Evolutionary conservation across 2,113 vertebrate species (phyloP).

Genomic region (Passer montanus): DNA sequence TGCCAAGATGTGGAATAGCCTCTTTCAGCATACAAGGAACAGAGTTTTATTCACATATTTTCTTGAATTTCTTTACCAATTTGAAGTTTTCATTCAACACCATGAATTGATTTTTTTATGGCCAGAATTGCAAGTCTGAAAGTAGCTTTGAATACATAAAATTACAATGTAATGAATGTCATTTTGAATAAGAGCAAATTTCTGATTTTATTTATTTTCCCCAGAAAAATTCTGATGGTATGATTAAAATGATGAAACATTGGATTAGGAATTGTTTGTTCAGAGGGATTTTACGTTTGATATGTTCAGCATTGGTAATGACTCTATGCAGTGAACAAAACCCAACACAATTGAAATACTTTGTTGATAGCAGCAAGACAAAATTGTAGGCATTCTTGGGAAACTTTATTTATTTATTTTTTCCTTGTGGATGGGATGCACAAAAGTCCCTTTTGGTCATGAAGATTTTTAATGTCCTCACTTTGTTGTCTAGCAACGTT

Average conservation of each 20-base stretch:
- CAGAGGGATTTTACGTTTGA: background rate
- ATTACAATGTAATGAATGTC: background rate
- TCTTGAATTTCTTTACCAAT: background rate
- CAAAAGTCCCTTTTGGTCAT: background rate
- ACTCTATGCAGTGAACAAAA: background rate
- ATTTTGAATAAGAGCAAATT: background rate
- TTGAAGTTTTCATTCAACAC: background rate
- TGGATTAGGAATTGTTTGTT: slow-evolving; percentile 27
- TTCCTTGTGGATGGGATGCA: background rate
- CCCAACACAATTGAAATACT: background rate
- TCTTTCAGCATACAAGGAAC: background rate
- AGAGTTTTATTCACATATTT: background rate
- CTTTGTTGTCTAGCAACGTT: background rate
- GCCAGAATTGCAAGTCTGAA: background rate
- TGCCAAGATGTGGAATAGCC: background rate
- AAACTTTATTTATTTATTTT: background rate
- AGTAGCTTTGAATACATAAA: background rate
- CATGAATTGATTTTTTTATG: background rate
- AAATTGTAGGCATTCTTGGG: background rate
- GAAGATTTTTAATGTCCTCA: background rate
- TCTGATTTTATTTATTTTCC: background rate
- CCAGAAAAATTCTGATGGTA: background rate
- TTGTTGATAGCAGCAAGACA: background rate
- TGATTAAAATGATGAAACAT: slow-evolving; percentile 4
- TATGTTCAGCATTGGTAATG: background rate